Evolutionary conservation across 1,140 invertebrate genomes (phyloP).

Genomic region (Panulirus ornatus): DNA sequence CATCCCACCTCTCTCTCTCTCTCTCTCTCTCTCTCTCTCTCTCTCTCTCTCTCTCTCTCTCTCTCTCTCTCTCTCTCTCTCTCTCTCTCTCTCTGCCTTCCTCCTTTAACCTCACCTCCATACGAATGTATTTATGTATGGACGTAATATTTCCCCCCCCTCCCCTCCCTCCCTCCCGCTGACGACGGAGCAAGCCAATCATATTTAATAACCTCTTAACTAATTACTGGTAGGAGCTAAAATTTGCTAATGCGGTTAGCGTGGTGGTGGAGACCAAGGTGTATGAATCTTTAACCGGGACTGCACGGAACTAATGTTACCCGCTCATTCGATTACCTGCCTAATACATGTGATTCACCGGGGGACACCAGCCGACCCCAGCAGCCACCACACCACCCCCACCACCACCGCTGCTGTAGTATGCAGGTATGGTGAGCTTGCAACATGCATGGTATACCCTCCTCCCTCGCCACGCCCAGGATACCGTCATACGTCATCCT

Average conservation of each 20-base stretch:
- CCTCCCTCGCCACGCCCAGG: too few relatives aligned
- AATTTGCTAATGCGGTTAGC: not conserved
- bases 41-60: not conserved
- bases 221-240: not conserved
- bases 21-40: not conserved
- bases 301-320: not conserved
- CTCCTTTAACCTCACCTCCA: too few relatives aligned
- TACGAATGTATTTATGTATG: too few relatives aligned
- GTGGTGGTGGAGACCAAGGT: not conserved
- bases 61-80: not conserved
- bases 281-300: not conserved
- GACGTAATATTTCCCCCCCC: too few relatives aligned
- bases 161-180: too few relatives aligned
- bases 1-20: too few relatives aligned
- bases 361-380: too few relatives aligned
- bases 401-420: not conserved
- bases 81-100: not conserved
- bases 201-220: not conserved
- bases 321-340: conserved; percentile 17
- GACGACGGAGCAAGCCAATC: not conserved
- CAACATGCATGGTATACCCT: too few relatives aligned
- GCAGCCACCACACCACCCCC: not conserved
- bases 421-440: too few relatives aligned
- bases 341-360: not conserved
- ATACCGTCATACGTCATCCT: too few relatives aligned